Evolutionary conservation across 2,113 vertebrate species (phyloP), one percentile per base, ranked within the genome.

Genomic region (Tetraodon nigroviridis): DNA sequence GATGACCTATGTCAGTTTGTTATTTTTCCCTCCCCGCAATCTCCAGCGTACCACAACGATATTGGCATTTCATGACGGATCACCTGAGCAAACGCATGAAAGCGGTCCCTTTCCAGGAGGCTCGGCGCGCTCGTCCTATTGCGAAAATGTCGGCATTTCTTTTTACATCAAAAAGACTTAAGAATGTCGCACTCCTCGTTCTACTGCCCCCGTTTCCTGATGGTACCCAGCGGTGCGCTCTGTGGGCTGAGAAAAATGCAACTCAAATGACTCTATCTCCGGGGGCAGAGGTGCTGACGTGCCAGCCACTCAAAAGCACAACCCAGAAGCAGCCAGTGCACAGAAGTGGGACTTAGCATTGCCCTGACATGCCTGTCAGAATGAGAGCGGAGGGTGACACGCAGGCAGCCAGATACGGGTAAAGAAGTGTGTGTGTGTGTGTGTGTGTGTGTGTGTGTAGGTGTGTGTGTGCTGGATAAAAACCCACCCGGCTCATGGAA

Each of bases 21-120:
- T 37, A 37, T 37, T 37, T 37, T 12, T 45, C 15, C 71, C 44
- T 73, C 73, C 62, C 68, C 73, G 61, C 58, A 63, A 61, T 70
- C 61, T 53, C 70, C 48, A 66, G 58, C 67, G 70, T 71, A 60
- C 58, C 53, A 32, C 52, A 20, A 49, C 55, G n/a, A 52, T 63
- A 83, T 80, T 79, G 69, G 63, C 75, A 76, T 87, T 87, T 87
- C 66, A 76, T 55, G 65, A 71, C 63, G 76, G 73, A 80, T 81
- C 76, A 70, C 70, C 67, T 44, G 56, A 29, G 41, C 32, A 58
- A 74, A 59, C 55, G 51, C 40, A n/a, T 51, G 47, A 51, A 47
- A 59, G 50, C 41, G 59, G 18, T 8, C 27, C 2, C 14, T 54
- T 68, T 51, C 71, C 63, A 64, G 52, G 45, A 48, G 10, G 32